Evolutionary conservation across 2,888 invertebrate genomes (phyloP).

Genomic region (Trimorus sp.): DNA sequence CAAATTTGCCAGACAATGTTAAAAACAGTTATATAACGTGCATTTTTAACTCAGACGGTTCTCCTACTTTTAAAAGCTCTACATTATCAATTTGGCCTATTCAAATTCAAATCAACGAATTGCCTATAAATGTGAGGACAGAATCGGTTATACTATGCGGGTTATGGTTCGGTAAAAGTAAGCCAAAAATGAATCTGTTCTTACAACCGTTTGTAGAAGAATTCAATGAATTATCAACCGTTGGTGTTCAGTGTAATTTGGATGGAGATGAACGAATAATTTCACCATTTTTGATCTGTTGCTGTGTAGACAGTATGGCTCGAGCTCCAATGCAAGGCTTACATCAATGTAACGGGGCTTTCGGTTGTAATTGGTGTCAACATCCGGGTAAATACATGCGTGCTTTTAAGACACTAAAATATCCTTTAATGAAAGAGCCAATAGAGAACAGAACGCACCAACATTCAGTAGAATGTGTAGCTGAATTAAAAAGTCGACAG

Average conservation of each 20-base stretch:
- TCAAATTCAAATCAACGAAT: constrained; percentile 6
- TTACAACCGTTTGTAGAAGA: constrained; percentile 2
- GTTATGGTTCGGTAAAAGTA: constrained; percentile 4
- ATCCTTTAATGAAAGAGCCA: neutral
- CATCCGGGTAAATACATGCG: neutral
- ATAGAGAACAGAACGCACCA: neutral
- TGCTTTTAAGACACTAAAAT: neutral
- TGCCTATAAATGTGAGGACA: neutral
- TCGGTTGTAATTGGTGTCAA: constrained; percentile 8
- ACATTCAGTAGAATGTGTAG: neutral
- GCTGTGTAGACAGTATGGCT: constrained; percentile 14
- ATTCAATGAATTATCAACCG: neutral
- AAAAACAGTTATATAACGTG: neutral
- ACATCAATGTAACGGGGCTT: constrained; percentile 1
- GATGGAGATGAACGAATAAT: neutral
- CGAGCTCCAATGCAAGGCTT: constrained; percentile 14
- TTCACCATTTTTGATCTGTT: constrained; percentile 1
- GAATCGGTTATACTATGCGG: neutral
- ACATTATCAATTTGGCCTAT: constrained; percentile 4
- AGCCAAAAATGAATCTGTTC: constrained; percentile 2
- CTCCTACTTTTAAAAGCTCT: neutral
- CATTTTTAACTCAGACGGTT: constrained; percentile 4
- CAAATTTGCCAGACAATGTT: neutral
- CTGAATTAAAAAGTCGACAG: no score
- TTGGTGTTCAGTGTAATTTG: neutral